Base-by-base conservation (phyloP, 2,888 invertebrate genomes). In the Rhagonycha fulva region DNA sequence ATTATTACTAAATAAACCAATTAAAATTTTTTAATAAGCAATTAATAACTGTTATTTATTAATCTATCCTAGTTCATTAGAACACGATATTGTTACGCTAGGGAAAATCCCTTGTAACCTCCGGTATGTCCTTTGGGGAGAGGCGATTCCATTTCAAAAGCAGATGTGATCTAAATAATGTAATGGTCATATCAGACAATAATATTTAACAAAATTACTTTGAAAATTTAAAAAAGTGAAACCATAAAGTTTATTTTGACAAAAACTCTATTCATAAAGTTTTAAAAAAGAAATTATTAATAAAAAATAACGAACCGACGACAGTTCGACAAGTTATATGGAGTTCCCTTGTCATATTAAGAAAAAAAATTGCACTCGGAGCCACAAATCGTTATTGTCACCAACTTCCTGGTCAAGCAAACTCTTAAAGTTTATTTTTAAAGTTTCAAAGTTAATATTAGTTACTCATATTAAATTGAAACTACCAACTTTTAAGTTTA, bases 381-480 rank as follows among this genome's bases (percentile, higher is more conserved):
- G 81, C 82, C 84, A 79, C 80, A 82, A 84, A 85, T 85, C 84
- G 83, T 85, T 85, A 84, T 84, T 83, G 84, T 84, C 84, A 83
- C 82, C 82, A 67, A 47, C 72, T 77, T 82, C 80, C 80, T 80
- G 83, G 83, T 81, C 81, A 82, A 79, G 74, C 76, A 77, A 75
- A 72, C 78, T 81, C 79, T 80, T 81, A 74, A 75, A 82, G 83
- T 83, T 84, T 84, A 84, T 85, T 80, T 80, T 82, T 79, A 81
- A 84, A 85, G 80, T 85, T 85, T 79, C 67, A 72, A 78, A 77
- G 80, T 84, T 84, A 81, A 82, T 66, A 66, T 62, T 62, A 62
- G 62, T 62, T 47, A 47, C 47, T 47, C 19, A 62, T 62, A 62
- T 66, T 66, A 66, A 66, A 66, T 66, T 66, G 63, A 24, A 66